These are phyloP conservation scores for Branchellion lobata DNA, from an alignment of 2,888 invertebrate species.

Conservation along the genomic window DNA sequence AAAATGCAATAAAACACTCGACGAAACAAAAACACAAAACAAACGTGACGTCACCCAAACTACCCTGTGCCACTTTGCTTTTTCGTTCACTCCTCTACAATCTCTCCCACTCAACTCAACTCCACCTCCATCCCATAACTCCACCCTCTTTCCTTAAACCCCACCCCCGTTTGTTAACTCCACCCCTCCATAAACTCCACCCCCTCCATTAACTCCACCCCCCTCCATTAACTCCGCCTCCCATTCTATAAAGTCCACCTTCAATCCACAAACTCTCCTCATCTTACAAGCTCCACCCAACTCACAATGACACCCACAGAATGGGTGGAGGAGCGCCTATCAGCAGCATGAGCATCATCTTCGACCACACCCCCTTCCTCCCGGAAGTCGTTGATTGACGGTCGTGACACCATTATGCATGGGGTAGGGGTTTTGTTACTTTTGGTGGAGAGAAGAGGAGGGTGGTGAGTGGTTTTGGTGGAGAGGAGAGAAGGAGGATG, in stretches of 20 bases:
- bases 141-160: too few relatives aligned
- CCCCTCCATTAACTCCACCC: not conserved
- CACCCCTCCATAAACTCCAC: not conserved
- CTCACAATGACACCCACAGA: conserved; percentile 35
- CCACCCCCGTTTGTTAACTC: not conserved
- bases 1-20: too few relatives aligned
- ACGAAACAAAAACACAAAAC: too few relatives aligned
- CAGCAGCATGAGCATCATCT: not conserved
- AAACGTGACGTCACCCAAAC: too few relatives aligned
- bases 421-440: conserved; percentile 26
- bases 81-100: too few relatives aligned
- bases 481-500: not conserved
- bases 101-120: too few relatives aligned
- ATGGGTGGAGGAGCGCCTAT: conserved; percentile 28
- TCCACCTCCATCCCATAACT: too few relatives aligned
- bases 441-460: too few relatives aligned
- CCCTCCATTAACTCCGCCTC: not conserved
- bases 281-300: not conserved
- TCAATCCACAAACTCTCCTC: not conserved
- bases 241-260: not conserved
- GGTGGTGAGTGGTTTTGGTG: too few relatives aligned
- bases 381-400: conserved; percentile 29
- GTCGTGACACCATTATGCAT: conserved; percentile 26
- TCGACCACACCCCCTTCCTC: not conserved
- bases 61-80: too few relatives aligned